These are phyloP conservation scores for Bos indicus DNA, from an alignment of 2,113 vertebrate species.

Conservation along the genomic window DNA sequence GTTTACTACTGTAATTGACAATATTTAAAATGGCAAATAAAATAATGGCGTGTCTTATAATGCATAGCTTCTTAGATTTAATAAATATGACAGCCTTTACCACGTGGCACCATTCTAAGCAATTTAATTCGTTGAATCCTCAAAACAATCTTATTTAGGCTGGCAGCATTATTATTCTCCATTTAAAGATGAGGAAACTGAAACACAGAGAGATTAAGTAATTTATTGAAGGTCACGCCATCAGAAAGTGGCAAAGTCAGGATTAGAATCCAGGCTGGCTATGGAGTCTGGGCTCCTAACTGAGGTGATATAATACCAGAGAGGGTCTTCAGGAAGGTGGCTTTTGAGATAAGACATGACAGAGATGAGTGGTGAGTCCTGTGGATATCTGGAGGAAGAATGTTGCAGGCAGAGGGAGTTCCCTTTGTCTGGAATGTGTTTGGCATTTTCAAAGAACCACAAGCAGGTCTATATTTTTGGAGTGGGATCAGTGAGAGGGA, in stretches of 20 bases:
- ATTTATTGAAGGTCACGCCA: neutral
- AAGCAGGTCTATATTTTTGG: neutral
- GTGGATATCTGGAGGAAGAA: neutral
- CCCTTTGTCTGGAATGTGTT: neutral
- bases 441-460: neutral
- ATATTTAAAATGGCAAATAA: neutral
- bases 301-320: neutral
- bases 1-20: conserved; percentile 22
- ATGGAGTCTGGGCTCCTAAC: neutral
- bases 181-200: neutral
- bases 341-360: neutral
- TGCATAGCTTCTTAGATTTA: neutral
- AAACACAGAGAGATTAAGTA: neutral
- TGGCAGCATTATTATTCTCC: neutral
- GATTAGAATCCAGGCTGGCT: neutral
- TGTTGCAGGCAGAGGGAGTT: neutral
- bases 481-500: neutral
- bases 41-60: conserved; percentile 3
- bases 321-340: neutral
- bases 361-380: neutral
- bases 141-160: neutral
- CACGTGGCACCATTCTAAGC: neutral
- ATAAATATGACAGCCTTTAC: neutral
- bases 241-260: neutral
- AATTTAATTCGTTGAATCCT: neutral